Evolutionary conservation across 2,888 invertebrate genomes (phyloP).

Genomic region (Mylabris sibirica): DNA sequence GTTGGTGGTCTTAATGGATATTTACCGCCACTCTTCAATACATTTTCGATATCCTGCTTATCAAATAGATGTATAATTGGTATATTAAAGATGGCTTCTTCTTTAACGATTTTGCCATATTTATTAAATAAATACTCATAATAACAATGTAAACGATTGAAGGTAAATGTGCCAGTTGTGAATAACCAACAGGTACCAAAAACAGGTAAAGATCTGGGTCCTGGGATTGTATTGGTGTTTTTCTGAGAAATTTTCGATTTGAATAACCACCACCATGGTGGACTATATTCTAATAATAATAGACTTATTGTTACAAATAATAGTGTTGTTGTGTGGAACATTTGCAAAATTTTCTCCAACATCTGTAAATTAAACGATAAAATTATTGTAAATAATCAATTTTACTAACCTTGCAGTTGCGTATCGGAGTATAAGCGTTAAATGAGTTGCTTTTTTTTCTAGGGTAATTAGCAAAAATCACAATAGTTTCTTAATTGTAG

Average conservation of each 20-base stretch:
- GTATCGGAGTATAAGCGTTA: no score
- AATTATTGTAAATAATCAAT: neutral
- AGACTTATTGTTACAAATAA: constrained; percentile 47
- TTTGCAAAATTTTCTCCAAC: constrained; percentile 40
- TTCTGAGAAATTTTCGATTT: constrained; percentile 31
- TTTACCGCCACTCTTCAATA: constrained; percentile 75
- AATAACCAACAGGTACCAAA: constrained; percentile 85
- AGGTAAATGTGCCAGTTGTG: constrained; percentile 70
- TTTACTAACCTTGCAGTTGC: constrained; percentile 37
- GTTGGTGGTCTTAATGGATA: constrained; percentile 84
- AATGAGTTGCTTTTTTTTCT: neutral
- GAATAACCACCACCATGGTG: constrained; percentile 54
- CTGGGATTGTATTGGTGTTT: constrained; percentile 68
- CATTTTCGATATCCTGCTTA: constrained; percentile 75
- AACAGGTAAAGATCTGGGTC: constrained; percentile 75
- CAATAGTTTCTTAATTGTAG: constrained; percentile 24
- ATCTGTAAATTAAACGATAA: constrained; percentile 32
- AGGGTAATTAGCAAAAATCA: neutral
- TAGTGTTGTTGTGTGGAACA: constrained; percentile 42
- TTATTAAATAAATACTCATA: constrained; percentile 77
- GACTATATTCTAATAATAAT: constrained; percentile 50
- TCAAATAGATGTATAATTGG: constrained; percentile 78
- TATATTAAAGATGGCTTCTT: constrained; percentile 77
- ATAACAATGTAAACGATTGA: constrained; percentile 80
- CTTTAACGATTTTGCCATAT: constrained; percentile 80